Evolutionary conservation across 2,888 invertebrate species (phyloP).

Genomic region (Dichetophora obliterata): DNA sequence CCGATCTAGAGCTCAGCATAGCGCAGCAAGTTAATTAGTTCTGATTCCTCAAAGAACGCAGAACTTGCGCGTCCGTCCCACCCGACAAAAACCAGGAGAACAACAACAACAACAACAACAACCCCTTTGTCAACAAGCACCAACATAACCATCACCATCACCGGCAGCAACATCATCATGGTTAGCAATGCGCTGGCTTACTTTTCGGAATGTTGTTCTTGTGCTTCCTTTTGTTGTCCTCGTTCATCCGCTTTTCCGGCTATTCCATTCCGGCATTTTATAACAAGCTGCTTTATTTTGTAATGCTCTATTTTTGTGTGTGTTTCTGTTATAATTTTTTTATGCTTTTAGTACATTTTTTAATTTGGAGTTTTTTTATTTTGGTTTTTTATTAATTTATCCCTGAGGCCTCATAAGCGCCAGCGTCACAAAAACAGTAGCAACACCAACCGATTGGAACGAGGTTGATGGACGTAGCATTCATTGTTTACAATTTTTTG

Average conservation of each 20-base stretch:
- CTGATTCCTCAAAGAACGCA: conserved; percentile 23
- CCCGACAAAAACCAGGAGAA: background rate
- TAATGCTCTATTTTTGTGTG: background rate
- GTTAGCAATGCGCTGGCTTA: background rate
- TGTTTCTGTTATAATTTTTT: background rate
- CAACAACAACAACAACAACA: background rate
- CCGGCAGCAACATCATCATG: background rate
- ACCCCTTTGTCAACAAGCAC: background rate
- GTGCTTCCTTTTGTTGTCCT: background rate
- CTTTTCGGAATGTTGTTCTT: background rate
- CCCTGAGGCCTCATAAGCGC: conserved; percentile 25
- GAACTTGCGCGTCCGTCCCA: too few relatives aligned
- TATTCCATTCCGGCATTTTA: background rate
- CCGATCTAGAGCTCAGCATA: background rate
- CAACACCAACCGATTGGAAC: background rate
- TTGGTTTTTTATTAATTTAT: conserved; percentile 22
- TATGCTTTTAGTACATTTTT: background rate
- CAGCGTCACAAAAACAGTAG: conserved; percentile 9
- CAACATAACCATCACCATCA: background rate
- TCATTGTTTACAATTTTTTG: conserved; percentile 32
- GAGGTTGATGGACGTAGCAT: conserved; percentile 23
- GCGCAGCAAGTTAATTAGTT: conserved; percentile 33
- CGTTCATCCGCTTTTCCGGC: background rate
- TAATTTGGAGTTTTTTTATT: background rate
- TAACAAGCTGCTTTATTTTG: background rate